These are phyloP conservation scores for Saccostrea cuccullata DNA, from an alignment of 1,140 invertebrate species.

Conservation along the genomic window DNA sequence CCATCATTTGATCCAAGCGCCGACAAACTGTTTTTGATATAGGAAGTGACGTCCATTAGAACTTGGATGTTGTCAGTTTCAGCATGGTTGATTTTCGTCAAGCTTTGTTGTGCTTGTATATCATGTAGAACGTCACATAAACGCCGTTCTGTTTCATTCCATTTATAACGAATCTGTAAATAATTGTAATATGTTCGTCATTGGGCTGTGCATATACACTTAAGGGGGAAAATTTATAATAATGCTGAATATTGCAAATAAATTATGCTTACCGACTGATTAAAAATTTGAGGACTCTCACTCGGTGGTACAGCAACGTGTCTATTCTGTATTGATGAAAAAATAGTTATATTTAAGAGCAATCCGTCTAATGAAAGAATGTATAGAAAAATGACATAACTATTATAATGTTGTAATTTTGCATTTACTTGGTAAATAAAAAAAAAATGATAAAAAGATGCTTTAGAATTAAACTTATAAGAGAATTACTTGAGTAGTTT, in stretches of 20 bases:
- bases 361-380: background rate
- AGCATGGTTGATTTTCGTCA: background rate
- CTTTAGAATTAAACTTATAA: background rate
- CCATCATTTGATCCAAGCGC: background rate
- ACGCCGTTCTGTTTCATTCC: background rate
- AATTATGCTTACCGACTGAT: background rate
- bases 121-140: background rate
- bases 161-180: slow-evolving; percentile 9
- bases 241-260: background rate
- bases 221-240: too few relatives aligned
- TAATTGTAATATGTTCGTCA: background rate
- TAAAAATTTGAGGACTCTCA: background rate
- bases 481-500: too few relatives aligned
- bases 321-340: background rate
- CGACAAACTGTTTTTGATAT: background rate
- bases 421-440: background rate
- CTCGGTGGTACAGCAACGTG: background rate
- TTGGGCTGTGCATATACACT: too few relatives aligned
- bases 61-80: background rate
- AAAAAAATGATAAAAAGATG: background rate
- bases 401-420: background rate
- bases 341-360: background rate
- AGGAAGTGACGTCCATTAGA: background rate
- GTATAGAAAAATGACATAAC: background rate
- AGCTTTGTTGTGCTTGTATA: background rate